These are phyloP conservation scores for Aphelocoma coerulescens DNA, from an alignment of 2,113 vertebrate genomes.

Conservation along the genomic window DNA sequence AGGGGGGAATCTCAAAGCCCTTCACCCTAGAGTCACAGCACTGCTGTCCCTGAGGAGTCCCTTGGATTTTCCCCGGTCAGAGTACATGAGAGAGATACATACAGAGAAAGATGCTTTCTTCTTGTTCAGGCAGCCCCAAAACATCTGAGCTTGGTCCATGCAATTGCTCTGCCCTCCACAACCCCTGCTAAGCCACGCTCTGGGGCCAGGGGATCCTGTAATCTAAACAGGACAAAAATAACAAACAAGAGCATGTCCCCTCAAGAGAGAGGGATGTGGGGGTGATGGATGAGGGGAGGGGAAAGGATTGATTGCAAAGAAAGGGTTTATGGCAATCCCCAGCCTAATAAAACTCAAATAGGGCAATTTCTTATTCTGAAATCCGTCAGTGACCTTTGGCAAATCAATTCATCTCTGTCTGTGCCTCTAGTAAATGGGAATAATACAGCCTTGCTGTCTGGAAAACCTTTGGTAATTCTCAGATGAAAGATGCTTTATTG, in stretches of 20 bases:
- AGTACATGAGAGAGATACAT: background rate
- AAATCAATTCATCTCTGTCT: slow-evolving; percentile 50
- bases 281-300: background rate
- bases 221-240: background rate
- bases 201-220: background rate
- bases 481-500: slow-evolving; percentile 60
- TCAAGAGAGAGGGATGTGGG: background rate
- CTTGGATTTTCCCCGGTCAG: background rate
- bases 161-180: background rate
- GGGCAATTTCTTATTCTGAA: slow-evolving; percentile 45
- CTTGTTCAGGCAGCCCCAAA: background rate
- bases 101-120: background rate
- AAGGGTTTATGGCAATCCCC: slow-evolving; percentile 30
- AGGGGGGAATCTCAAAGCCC: background rate
- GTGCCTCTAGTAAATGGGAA: slow-evolving; percentile 7
- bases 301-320: background rate
- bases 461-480: slow-evolving; percentile 31
- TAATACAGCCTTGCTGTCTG: slow-evolving; percentile 16
- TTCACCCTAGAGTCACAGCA: background rate
- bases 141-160: background rate
- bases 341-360: slow-evolving; percentile 35
- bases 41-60: background rate
- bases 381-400: slow-evolving; percentile 46
- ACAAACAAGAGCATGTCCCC: background rate
- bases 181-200: fast-evolving